A percentile compares a stretch with the other conserved stretches of the same genome.
Evolutionary conservation across 2,888 invertebrate genomes (phyloP).

Genomic region (Girardia tigrina): DNA sequence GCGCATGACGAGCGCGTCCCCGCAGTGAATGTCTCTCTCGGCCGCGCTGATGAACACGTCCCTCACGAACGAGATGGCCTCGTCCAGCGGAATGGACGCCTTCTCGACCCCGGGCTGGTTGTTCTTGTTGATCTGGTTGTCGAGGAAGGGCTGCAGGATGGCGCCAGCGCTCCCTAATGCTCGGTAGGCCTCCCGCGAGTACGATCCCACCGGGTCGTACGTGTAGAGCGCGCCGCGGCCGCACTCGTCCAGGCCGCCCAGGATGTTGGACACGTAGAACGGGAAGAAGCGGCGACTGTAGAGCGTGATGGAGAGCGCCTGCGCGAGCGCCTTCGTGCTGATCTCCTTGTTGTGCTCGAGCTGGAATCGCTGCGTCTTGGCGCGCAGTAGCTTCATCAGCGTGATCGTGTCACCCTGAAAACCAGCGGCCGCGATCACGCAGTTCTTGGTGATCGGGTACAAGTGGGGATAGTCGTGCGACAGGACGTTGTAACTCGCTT

Average conservation of each 20-base stretch:
- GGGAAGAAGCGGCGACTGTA: conserved; percentile 96
- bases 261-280: conserved; percentile 81
- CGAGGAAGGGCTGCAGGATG: conserved; percentile 78
- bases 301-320: conserved; percentile 83
- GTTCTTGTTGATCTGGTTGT: conserved; percentile 80
- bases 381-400: conserved; percentile 66
- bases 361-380: conserved; percentile 65
- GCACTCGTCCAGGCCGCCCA: conserved; percentile 82
- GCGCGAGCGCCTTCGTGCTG: conserved; percentile 78
- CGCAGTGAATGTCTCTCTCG: conserved; percentile 91
- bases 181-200: conserved; percentile 67
- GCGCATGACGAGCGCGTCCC: conserved; percentile 72
- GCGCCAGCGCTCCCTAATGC: conserved; percentile 71
- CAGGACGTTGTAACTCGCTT: conserved; percentile 68
- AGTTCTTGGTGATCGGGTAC: conserved; percentile 56
- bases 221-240: conserved; percentile 82
- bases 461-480: conserved; percentile 75
- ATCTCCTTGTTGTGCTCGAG: conserved; percentile 72
- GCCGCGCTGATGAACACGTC: conserved; percentile 94
- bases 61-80: conserved; percentile 69
- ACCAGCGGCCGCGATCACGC: not conserved
- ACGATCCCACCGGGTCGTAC: conserved; percentile 92
- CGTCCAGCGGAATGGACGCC: conserved; percentile 59
- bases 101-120: conserved; percentile 61
- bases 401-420: conserved; percentile 90